A percentile compares a stretch with the other conserved stretches of the same genome.
phyloP scores from a whole-genome alignment of 2,888 invertebrate species.

The Hermodice carunculata region DNA sequence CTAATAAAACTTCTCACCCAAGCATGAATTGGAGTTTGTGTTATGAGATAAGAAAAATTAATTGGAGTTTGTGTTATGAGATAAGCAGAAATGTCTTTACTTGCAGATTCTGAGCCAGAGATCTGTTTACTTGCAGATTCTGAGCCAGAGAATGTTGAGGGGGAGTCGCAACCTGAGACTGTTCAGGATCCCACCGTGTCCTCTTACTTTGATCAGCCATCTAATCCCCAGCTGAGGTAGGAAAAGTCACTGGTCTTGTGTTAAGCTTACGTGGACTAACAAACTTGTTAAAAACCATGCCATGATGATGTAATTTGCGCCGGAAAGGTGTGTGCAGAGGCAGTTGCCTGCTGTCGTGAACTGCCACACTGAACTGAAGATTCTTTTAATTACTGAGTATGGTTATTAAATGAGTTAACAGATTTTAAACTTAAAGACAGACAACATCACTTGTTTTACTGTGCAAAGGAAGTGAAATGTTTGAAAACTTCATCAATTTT shows the following conservation, averaged over 20 bases:
- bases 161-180: slow-evolving; percentile 37
- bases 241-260: neutral
- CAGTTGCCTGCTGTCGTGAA: slow-evolving; percentile 39
- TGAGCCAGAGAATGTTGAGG: slow-evolving; percentile 50
- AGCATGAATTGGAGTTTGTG: no score
- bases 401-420: no score
- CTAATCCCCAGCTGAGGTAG: neutral
- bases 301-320: slow-evolving; percentile 39
- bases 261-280: no score
- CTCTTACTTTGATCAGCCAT: slow-evolving; percentile 13
- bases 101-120: neutral
- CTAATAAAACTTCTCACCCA: no score
- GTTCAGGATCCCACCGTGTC: slow-evolving; percentile 37
- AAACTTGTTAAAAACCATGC: no score
- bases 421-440: no score
- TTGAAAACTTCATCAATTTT: no score
- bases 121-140: slow-evolving; percentile 40
- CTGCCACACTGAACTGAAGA: slow-evolving; percentile 8
- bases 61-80: neutral
- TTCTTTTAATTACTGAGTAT: no score
- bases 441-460: no score
- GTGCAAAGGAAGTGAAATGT: no score
- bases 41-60: no score
- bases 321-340: slow-evolving; percentile 28
- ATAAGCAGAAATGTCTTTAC: neutral